Evolutionary conservation across 2,888 invertebrate genomes (phyloP).

Genomic region (Sthenelais limicola): DNA sequence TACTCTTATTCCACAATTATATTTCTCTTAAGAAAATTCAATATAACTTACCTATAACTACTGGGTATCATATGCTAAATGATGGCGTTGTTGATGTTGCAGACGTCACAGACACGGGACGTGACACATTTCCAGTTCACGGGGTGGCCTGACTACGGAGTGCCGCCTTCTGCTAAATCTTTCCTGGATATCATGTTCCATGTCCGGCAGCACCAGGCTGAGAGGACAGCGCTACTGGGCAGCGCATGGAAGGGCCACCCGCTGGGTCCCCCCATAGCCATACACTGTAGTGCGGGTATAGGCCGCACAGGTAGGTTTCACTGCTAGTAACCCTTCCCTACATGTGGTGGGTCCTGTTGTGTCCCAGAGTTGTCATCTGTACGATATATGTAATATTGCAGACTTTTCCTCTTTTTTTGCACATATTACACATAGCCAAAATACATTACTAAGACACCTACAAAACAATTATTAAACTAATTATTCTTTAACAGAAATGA

Average conservation of each 20-base stretch:
- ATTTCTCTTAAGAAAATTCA: not conserved
- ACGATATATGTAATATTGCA: too few species aligned
- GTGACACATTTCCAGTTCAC: constrained; percentile 96
- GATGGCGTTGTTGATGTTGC: too few species aligned
- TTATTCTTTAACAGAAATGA: too few species aligned
- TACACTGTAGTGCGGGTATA: constrained; percentile 75
- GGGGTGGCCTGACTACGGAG: constrained; percentile 95
- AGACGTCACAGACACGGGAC: constrained; percentile 74
- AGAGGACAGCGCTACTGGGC: constrained; percentile 81
- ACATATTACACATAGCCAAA: too few species aligned
- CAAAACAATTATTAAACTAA: too few species aligned
- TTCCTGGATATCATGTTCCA: constrained; percentile 90
- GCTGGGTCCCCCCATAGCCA: constrained; percentile 81
- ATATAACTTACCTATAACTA: not conserved
- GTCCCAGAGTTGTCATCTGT: too few species aligned
- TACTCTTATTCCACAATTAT: not conserved
- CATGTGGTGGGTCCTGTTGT: too few species aligned
- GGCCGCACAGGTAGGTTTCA: constrained; percentile 87
- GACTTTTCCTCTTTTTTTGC: too few species aligned
- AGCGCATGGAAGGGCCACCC: constrained; percentile 94
- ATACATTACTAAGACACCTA: too few species aligned
- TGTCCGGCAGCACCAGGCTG: constrained; percentile 83
- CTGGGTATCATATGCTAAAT: too few species aligned
- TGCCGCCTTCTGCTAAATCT: constrained; percentile 88
- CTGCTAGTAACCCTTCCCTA: constrained; percentile 37